Conservation (phyloP, 2,113 vertebrate genomes). For the Anas platyrhynchos region DNA sequence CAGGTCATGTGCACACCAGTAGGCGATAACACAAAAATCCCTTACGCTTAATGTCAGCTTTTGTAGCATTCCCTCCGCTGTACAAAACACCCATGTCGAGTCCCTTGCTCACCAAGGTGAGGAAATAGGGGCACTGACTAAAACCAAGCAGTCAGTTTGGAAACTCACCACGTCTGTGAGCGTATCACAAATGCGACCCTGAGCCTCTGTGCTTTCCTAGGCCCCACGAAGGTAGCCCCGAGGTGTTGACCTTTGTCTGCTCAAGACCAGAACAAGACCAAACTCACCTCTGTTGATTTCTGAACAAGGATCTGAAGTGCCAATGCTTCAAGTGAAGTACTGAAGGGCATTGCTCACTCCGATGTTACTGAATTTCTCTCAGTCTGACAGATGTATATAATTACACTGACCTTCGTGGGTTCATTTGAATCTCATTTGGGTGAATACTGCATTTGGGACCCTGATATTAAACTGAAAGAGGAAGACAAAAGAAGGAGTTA, state of each 20-base stretch:
- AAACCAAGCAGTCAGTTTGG: neutral
- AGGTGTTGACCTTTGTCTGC: neutral
- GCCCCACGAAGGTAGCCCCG: rapidly evolving
- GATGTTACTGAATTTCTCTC: neutral
- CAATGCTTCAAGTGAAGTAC: neutral
- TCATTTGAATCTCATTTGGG: neutral
- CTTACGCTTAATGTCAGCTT: neutral
- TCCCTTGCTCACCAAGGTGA: neutral
- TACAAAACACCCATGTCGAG: neutral
- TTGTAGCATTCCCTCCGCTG: neutral
- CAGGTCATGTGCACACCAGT: neutral
- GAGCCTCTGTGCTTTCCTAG: neutral
- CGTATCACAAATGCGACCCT: rapidly evolving
- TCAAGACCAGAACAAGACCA: neutral
- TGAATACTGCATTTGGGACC: rapidly evolving
- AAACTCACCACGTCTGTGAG: neutral
- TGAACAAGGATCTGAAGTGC: neutral
- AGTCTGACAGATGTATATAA: rapidly evolving
- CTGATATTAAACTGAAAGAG: neutral
- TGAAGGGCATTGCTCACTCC: neutral
- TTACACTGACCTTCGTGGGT: neutral
- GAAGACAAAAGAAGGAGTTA: neutral
- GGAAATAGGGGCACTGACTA: neutral
- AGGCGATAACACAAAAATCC: neutral
- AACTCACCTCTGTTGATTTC: neutral